phyloP scores from a whole-genome alignment of 2,797 vertebrate species.

The Aulostomus chinensis region DNA sequence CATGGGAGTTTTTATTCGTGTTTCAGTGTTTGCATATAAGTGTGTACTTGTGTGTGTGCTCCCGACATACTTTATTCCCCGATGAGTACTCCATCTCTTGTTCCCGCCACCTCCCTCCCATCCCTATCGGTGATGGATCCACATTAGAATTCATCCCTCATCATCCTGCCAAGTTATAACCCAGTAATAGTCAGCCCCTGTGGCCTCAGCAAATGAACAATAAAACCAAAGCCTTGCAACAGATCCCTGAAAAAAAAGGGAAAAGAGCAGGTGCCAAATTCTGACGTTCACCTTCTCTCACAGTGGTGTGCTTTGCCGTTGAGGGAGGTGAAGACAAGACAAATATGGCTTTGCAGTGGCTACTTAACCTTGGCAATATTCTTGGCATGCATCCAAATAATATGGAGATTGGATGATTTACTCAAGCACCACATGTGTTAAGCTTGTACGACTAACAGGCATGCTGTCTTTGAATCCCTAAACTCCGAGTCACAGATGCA shows the following conservation, averaged over 20 bases:
- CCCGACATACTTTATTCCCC: constrained; percentile 54
- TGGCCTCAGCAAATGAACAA: constrained; percentile 78
- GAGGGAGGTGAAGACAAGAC: constrained; percentile 49
- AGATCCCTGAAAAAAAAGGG: constrained; percentile 50
- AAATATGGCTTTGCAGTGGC: constrained; percentile 43
- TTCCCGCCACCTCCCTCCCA: constrained; percentile 46
- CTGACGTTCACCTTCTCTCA: constrained; percentile 31
- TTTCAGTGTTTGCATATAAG: background rate
- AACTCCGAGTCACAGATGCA: constrained; percentile 8
- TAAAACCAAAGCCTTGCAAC: constrained; percentile 72
- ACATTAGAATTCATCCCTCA: constrained; percentile 79
- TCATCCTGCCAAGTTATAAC: constrained; percentile 77
- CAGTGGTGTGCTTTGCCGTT: constrained; percentile 14
- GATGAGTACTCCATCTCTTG: constrained; percentile 53
- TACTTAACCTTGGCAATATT: constrained; percentile 54
- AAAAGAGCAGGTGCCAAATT: constrained; percentile 59
- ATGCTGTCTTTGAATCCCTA: constrained; percentile 24
- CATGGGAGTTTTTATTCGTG: background rate
- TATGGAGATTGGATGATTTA: constrained; percentile 40
- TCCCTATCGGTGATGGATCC: constrained; percentile 59
- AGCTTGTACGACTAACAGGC: constrained; percentile 33
- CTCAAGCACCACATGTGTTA: constrained; percentile 19
- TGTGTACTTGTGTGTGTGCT: constrained; percentile 19
- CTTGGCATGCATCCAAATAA: constrained; percentile 36
- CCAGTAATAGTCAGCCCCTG: constrained; percentile 76